Evolutionary conservation across 2,113 vertebrate species (phyloP).

Genomic region (Mus pahari): DNA sequence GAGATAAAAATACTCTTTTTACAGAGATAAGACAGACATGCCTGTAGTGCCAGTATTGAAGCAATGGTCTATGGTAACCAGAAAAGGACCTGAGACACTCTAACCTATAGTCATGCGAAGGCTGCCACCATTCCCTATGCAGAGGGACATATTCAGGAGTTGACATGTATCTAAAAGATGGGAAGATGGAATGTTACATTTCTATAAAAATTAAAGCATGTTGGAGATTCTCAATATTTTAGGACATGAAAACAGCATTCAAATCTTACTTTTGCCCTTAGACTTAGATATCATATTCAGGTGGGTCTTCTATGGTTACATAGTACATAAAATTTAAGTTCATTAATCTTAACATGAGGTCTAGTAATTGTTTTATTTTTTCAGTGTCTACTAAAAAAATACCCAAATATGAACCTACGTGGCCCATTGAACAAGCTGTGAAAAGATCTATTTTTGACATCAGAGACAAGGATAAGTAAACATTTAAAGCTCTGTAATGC

Average conservation of each 20-base stretch:
- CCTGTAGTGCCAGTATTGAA: background rate
- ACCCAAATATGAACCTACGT: background rate
- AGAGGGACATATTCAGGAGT: background rate
- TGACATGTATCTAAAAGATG: background rate
- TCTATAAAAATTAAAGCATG: background rate
- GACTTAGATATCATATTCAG: background rate
- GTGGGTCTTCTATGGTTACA: background rate
- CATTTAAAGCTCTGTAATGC: background rate
- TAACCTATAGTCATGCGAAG: background rate
- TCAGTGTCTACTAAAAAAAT: background rate
- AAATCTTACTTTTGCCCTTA: background rate
- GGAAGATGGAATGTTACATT: background rate
- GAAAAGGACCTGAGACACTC: background rate
- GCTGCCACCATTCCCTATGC: rapidly evolving
- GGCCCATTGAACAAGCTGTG: background rate
- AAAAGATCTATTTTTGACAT: background rate
- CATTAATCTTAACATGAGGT: background rate
- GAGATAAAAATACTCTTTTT: no score
- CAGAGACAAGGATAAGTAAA: background rate
- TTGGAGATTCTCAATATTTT: background rate
- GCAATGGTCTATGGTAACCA: background rate
- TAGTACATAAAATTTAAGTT: background rate
- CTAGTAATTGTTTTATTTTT: background rate
- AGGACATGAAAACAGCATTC: background rate
- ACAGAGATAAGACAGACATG: conserved; percentile 48